Conservation (phyloP, 2,888 invertebrate species). For the Synergus laeviventris region DNA sequence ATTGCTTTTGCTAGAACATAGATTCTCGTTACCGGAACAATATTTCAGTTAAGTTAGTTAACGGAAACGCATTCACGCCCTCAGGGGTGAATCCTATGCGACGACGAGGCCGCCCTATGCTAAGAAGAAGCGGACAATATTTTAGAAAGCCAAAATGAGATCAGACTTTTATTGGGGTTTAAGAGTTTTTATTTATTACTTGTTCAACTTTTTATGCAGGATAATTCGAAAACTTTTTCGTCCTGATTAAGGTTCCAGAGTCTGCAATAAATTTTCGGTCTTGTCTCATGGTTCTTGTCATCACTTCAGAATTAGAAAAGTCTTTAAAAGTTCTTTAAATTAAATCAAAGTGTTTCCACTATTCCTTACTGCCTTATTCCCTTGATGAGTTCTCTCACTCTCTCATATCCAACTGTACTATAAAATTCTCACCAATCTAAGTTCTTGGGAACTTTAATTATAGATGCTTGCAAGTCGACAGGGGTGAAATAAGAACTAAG, state of each 20-base stretch:
- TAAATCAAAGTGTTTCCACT: conserved; percentile 10
- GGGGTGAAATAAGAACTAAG: conserved; percentile 11
- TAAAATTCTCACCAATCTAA: conserved; percentile 67
- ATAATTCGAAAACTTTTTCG: background rate
- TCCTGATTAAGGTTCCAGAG: background rate
- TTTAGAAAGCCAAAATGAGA: conserved; percentile 22
- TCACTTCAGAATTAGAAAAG: conserved; percentile 45
- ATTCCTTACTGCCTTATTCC: conserved; percentile 29
- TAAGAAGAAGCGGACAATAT: conserved; percentile 22
- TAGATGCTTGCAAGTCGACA: conserved; percentile 46
- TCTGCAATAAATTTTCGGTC: background rate
- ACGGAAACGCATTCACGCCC: conserved; percentile 53
- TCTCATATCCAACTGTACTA: conserved; percentile 18
- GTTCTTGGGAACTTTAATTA: conserved; percentile 69
- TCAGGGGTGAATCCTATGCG: background rate
- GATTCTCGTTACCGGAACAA: conserved; percentile 67
- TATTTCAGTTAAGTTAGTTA: conserved; percentile 69
- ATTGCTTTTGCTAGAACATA: conserved; percentile 55
- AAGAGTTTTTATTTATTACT: conserved; percentile 11
- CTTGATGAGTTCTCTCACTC: background rate
- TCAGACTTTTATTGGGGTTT: conserved; percentile 18
- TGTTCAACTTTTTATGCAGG: background rate
- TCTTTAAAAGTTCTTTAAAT: conserved; percentile 5
- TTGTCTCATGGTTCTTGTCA: background rate
- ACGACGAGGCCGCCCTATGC: conserved; percentile 9